Conservation (phyloP, 2,888 invertebrate species). For the Melieria omissa region DNA sequence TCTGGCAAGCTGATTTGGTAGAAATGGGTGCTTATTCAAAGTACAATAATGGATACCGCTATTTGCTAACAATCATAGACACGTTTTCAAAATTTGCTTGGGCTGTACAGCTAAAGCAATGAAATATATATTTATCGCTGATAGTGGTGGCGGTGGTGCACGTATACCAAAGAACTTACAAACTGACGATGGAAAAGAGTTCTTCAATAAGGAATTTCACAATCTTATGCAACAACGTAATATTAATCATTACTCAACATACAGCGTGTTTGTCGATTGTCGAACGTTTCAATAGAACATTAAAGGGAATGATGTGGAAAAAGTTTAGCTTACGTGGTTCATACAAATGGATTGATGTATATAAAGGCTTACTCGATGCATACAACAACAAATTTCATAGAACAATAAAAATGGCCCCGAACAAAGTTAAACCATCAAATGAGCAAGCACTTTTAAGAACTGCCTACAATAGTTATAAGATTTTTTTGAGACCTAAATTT, state of each 20-base stretch:
- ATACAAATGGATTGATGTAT: conserved; percentile 49
- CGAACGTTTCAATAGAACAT: too few relatives aligned
- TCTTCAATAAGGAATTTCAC: conserved; percentile 9
- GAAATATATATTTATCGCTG: conserved; percentile 30
- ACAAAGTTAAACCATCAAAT: conserved; percentile 21
- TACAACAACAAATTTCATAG: conserved; percentile 45
- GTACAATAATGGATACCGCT: conserved; percentile 56
- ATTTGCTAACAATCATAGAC: conserved; percentile 50
- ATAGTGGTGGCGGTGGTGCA: background rate
- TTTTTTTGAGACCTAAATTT: conserved; percentile 25
- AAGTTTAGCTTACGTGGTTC: conserved; percentile 43
- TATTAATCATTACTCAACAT: conserved; percentile 45
- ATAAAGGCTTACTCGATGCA: conserved; percentile 37
- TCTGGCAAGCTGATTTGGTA: too few relatives aligned
- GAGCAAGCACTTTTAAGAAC: conserved; percentile 7
- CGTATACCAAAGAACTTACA: background rate
- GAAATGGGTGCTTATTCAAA: background rate
- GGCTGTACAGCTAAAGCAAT: conserved; percentile 13
- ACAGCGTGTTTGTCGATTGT: conserved; percentile 24
- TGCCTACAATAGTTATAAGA: conserved; percentile 20
- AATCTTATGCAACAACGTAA: conserved; percentile 29
- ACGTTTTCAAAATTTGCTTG: background rate
- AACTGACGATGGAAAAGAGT: conserved; percentile 20
- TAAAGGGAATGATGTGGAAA: conserved; percentile 40
- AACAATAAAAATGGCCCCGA: conserved; percentile 26